Evolutionary conservation across 2,888 invertebrate genomes (phyloP).

Genomic region (Plebejus anna): DNA sequence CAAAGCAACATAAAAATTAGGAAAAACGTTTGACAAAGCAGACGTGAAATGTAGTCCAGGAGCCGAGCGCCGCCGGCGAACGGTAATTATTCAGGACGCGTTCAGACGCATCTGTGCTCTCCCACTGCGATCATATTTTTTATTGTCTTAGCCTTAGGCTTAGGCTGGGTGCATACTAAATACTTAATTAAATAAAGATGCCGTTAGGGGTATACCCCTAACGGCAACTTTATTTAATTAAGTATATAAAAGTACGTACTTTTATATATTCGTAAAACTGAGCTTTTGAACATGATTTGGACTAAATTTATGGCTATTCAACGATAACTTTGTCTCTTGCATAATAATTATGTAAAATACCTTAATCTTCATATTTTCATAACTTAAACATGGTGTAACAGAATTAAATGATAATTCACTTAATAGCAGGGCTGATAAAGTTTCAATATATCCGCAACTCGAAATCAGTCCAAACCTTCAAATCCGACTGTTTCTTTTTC

Average conservation of each 20-base stretch:
- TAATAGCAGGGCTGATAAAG: no score
- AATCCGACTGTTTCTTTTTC: no score
- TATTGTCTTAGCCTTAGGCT: constrained; percentile 47
- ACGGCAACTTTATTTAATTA: no score
- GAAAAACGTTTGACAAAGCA: not conserved
- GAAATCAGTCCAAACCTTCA: no score
- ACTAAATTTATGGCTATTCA: no score
- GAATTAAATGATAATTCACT: no score
- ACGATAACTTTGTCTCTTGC: no score
- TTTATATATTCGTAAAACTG: not conserved
- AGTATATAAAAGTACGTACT: not conserved
- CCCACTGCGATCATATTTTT: constrained; percentile 51
- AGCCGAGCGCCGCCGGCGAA: constrained; percentile 48
- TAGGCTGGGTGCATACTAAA: constrained; percentile 35
- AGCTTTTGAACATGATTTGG: not conserved
- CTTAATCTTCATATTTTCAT: no score
- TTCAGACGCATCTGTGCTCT: constrained; percentile 65
- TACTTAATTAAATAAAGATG: not conserved
- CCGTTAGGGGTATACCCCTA: not conserved
- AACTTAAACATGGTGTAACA: no score
- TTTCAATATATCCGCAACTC: no score
- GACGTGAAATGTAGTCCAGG: constrained; percentile 31
- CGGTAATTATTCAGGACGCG: constrained; percentile 68
- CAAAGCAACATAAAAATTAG: constrained; percentile 1
- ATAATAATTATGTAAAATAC: no score